These are phyloP conservation scores for Xestia ashworthii DNA, from an alignment of 2,888 invertebrate genomes.

Conservation along the genomic window DNA sequence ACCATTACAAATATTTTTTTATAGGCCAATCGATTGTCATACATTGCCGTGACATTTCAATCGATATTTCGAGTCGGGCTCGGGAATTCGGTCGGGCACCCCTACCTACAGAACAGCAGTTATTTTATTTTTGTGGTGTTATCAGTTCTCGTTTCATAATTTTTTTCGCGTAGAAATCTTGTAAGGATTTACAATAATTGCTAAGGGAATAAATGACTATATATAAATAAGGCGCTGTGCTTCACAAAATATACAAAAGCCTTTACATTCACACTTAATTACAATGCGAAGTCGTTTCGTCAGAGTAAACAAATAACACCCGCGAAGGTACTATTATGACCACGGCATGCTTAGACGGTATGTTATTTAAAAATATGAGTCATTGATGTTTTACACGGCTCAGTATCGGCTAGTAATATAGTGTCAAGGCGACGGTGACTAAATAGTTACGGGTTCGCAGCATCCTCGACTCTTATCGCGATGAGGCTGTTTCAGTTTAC, in stretches of 20 bases:
- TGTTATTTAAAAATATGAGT: constrained; percentile 72
- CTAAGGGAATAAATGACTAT: background rate
- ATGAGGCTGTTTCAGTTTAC: constrained; percentile 50
- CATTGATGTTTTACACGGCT: constrained; percentile 76
- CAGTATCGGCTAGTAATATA: constrained; percentile 78
- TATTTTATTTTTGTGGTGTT: constrained; percentile 8
- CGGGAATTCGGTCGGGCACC: constrained; percentile 17
- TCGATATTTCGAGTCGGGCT: background rate
- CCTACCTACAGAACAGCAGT: constrained; percentile 12
- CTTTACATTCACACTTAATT: background rate
- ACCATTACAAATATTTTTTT: background rate
- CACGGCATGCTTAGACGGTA: constrained; percentile 39
- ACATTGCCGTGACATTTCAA: background rate
- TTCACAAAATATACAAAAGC: background rate
- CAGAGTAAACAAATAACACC: constrained; percentile 66
- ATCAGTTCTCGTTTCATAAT: background rate
- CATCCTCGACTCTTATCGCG: constrained; percentile 63
- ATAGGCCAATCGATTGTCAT: background rate
- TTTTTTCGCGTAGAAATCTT: constrained; percentile 3
- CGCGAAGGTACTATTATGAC: constrained; percentile 47
- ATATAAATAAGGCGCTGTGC: background rate
- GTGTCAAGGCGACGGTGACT: constrained; percentile 79
- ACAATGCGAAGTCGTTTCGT: constrained; percentile 45
- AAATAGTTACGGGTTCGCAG: constrained; percentile 45
- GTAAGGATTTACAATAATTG: background rate